Evolutionary conservation across 2,113 vertebrate genomes (phyloP).

Genomic region (Penelope pileata): DNA sequence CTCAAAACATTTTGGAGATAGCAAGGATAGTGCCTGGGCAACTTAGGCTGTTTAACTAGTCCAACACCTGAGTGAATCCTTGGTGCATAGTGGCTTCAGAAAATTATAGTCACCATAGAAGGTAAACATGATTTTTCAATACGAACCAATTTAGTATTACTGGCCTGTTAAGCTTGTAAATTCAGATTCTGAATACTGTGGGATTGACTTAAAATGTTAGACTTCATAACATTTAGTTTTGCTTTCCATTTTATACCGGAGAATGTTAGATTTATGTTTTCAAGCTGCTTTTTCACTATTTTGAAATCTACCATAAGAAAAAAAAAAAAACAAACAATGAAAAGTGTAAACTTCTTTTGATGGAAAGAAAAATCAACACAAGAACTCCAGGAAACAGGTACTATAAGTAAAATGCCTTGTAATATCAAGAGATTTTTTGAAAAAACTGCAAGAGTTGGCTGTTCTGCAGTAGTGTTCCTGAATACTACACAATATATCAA

Average conservation of each 20-base stretch:
- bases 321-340: not conserved
- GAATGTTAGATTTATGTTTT: not conserved
- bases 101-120: not conserved
- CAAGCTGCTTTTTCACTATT: not conserved
- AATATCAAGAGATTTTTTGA: not conserved
- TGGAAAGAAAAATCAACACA: not conserved
- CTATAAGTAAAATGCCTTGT: not conserved
- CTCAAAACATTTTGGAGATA: not conserved
- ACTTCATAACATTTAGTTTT: not conserved
- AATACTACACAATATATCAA: not conserved
- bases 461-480: not conserved
- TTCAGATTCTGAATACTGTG: not conserved
- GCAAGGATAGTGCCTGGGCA: not conserved
- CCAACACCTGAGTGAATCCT: not conserved
- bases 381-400: not conserved
- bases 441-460: not conserved
- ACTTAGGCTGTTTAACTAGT: not conserved
- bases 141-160: not conserved
- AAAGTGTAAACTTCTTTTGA: not conserved
- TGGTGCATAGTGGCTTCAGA: not conserved
- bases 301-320: not conserved
- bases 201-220: not conserved
- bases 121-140: not conserved
- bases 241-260: not conserved
- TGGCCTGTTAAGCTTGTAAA: not conserved